A percentile compares a stretch with the other conserved stretches of the same genome.
Conservation (phyloP, 2,888 invertebrate species). For the Caenorhabditis japonica region DNA sequence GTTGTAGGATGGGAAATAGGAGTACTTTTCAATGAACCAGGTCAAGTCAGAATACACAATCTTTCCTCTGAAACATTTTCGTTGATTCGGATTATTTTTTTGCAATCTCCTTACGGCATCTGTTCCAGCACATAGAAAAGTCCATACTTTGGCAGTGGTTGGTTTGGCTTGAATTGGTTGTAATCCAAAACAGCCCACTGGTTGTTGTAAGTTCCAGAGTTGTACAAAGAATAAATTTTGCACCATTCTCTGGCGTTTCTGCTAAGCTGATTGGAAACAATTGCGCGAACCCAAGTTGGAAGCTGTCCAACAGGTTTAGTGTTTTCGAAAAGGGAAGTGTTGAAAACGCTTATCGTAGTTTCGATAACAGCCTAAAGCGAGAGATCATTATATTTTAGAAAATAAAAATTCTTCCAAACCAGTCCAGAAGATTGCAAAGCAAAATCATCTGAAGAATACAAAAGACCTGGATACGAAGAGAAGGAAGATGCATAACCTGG, state of each 20-base stretch:
- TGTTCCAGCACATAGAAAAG: constrained; percentile 87
- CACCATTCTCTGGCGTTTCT: constrained; percentile 85
- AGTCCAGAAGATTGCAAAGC: constrained; percentile 75
- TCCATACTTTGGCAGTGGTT: constrained; percentile 76
- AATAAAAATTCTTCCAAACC: constrained; percentile 35
- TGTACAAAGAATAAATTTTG: constrained; percentile 82
- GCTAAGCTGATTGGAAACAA: constrained; percentile 88
- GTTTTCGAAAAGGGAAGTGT: constrained; percentile 83
- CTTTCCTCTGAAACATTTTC: constrained; percentile 65
- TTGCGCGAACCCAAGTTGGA: constrained; percentile 84
- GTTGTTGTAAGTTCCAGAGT: constrained; percentile 87
- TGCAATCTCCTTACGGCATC: constrained; percentile 78
- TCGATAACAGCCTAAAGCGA: constrained; percentile 82
- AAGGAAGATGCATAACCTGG: constrained; percentile 74
- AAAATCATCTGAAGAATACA: constrained; percentile 77
- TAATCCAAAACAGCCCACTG: constrained; percentile 89
- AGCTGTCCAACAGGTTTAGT: constrained; percentile 81
- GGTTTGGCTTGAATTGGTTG: constrained; percentile 81
- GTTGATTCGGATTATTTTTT: background rate
- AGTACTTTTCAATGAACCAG: constrained; percentile 78
- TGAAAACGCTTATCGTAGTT: constrained; percentile 86
- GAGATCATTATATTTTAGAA: constrained; percentile 1
- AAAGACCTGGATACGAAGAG: constrained; percentile 77
- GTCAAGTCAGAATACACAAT: constrained; percentile 73
- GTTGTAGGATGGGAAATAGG: constrained; percentile 86